phyloP scores from a whole-genome alignment of 2,888 invertebrate genomes.

The Folsomia candida region DNA sequence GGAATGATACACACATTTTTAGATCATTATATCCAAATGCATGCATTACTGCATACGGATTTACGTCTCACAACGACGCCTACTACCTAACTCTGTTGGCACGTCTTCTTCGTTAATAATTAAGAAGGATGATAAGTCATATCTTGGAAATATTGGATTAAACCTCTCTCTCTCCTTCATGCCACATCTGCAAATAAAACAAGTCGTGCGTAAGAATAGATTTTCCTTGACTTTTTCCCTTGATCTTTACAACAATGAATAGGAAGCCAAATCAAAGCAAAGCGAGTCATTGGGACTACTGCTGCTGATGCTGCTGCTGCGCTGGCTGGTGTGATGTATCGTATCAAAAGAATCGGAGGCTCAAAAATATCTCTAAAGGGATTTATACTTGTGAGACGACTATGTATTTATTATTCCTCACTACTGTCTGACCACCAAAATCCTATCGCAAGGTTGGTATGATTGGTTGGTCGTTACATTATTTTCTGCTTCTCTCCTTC shows the following conservation, averaged over 20 bases:
- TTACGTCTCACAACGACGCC: background rate
- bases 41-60: too few species aligned
- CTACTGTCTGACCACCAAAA: background rate
- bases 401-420: background rate
- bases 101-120: conserved; percentile 7
- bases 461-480: background rate
- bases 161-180: background rate
- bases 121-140: conserved; percentile 18
- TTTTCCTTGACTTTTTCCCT: conserved; percentile 21
- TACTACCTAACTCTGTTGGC: background rate
- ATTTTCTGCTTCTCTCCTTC: background rate
- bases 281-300: background rate
- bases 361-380: background rate
- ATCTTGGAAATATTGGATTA: conserved; percentile 1
- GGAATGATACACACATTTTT: too few species aligned
- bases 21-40: too few species aligned
- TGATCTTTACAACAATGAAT: conserved; percentile 21
- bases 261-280: conserved; percentile 4
- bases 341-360: conserved; percentile 1
- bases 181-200: background rate
- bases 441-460: too few species aligned
- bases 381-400: background rate
- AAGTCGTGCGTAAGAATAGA: conserved; percentile 16
- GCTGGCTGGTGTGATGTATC: too few species aligned
- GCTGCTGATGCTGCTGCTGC: background rate